phyloP scores from a whole-genome alignment of 2,797 vertebrate genomes.

The Loris lydekkerianus region DNA sequence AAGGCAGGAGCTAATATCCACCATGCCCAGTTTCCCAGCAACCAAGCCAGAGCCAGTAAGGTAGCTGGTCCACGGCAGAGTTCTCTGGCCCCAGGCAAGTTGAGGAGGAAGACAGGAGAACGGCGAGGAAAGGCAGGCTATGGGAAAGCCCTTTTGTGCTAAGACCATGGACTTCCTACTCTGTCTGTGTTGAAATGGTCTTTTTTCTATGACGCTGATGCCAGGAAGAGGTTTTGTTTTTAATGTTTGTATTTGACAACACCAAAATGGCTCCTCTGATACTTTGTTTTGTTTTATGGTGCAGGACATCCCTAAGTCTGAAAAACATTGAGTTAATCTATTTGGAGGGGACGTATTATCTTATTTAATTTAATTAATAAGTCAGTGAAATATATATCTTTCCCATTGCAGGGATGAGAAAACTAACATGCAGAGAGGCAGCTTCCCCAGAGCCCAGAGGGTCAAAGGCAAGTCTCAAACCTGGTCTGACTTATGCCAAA shows the following conservation, averaged over 20 bases:
- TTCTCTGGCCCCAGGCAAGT: background rate
- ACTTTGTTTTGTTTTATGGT: conserved; percentile 13
- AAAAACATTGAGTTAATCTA: background rate
- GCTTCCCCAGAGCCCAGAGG: background rate
- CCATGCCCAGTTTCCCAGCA: conserved; percentile 24
- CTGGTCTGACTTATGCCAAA: background rate
- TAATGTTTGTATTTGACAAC: background rate
- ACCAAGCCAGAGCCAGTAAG: background rate
- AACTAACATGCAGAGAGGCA: background rate
- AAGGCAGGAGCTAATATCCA: background rate
- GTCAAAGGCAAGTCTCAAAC: background rate
- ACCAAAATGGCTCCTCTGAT: background rate
- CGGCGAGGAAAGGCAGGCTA: background rate
- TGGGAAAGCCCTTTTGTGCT: background rate
- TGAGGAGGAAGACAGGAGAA: background rate
- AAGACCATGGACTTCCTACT: background rate
- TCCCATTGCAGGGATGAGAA: background rate
- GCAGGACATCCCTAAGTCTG: background rate
- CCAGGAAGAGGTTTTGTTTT: background rate
- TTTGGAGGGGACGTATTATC: background rate
- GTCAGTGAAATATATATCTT: background rate
- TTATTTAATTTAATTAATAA: background rate
- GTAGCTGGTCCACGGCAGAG: background rate
- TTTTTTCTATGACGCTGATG: background rate
- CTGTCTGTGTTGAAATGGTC: background rate